Evolutionary conservation across 2,888 invertebrate species (phyloP), one percentile per base, ranked within the genome.

Genomic region (Creontiades dilutus): DNA sequence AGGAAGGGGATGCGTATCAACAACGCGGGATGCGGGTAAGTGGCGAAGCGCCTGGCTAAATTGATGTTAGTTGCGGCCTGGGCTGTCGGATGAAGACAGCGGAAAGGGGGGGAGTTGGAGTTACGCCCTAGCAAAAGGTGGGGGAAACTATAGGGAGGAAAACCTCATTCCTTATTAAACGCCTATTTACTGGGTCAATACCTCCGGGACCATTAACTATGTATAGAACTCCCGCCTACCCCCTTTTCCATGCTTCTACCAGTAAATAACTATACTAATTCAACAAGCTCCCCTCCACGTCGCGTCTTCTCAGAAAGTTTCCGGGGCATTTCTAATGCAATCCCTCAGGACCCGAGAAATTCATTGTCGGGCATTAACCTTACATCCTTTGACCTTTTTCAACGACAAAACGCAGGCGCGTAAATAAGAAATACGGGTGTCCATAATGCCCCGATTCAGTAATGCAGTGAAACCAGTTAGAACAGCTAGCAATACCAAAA

Each of bases 191-290:
- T 52, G 82, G 82, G 82, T 82, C 82, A 82, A 82, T 82, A 82
- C 82, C 48, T 52, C 47, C 52, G 48, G 82, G 82, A 52, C 19
- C 82, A 82, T 82, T 52, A 82, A 82, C 37, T 52, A 82, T 82
- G 48, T 82, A 82, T 23, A 52, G 82, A 9, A 16, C 5, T 47
- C 82, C 27, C 52, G 52, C 46, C 13, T 16, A 13, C 52, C 52
- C 52, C 16, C 52, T 52, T 68, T 68, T 23, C 12, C 23, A 68
- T 68, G 19, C 68, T 68, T 5, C 68, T 23, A 19, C 68, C 68
- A 68, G 82, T 82, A 82, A 82, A 82, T 82, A 82, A 82, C 82
- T 82, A 82, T 82, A 82, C 48, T 82, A 82, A 82, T 82, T 82
- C 82, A 82, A 82, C 48, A 27, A n/a, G 37, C 19, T 19, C 47